Conservation (phyloP, 2,888 invertebrate species). For the Tridacna crocea region DNA sequence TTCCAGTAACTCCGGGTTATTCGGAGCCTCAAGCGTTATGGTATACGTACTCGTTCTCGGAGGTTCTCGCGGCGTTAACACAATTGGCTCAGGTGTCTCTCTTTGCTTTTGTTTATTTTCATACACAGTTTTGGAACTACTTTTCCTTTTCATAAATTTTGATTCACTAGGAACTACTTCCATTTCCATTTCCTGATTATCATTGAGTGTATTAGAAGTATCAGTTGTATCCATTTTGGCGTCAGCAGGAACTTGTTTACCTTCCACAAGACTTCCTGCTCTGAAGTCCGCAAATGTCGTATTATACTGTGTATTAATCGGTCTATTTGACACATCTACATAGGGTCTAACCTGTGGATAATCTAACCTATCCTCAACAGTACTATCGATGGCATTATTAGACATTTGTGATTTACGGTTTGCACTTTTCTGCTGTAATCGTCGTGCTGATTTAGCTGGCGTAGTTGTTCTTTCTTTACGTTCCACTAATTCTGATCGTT, state of each 20-base stretch:
- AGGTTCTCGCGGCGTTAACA: constrained; percentile 62
- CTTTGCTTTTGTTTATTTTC: constrained; percentile 55
- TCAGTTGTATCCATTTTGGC: constrained; percentile 55
- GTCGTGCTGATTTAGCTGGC: constrained; percentile 48
- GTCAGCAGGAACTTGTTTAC: constrained; percentile 29
- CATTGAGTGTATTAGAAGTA: constrained; percentile 33
- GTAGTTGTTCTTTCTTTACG: constrained; percentile 57
- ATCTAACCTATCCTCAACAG: constrained; percentile 45
- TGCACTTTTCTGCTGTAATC: constrained; percentile 61
- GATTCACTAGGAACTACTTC: constrained; percentile 65
- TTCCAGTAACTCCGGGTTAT: constrained; percentile 55
- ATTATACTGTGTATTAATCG: constrained; percentile 60
- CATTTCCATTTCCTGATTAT: constrained; percentile 50
- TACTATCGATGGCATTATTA: constrained; percentile 28
- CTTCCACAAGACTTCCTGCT: constrained; percentile 65
- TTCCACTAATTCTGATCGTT: constrained; percentile 28
- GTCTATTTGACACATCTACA: constrained; percentile 57
- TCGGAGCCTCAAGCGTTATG: constrained; percentile 67
- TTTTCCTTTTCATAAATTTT: constrained; percentile 70
- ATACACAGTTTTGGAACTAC: constrained; percentile 62
- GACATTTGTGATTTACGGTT: constrained; percentile 42
- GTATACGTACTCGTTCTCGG: constrained; percentile 67
- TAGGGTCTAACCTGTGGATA: constrained; percentile 46
- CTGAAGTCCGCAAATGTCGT: constrained; percentile 76
- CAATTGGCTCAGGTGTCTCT: constrained; percentile 59